These are phyloP conservation scores for Panagrolaimus sp. DNA, from an alignment of 1,140 invertebrate genomes.

Conservation along the genomic window DNA sequence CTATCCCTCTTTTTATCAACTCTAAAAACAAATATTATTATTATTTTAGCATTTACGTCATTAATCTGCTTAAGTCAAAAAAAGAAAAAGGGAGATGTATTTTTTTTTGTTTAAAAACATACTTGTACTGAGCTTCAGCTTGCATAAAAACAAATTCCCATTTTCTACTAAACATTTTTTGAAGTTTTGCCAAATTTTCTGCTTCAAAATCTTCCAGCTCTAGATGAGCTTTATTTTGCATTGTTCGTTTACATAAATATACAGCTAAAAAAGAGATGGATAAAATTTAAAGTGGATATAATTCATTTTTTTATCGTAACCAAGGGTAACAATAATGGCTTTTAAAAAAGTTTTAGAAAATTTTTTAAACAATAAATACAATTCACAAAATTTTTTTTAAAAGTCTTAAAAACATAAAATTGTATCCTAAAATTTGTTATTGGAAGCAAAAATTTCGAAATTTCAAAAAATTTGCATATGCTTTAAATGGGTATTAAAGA, in stretches of 20 bases:
- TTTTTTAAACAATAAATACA: neutral
- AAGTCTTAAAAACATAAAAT: neutral
- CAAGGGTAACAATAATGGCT: slow-evolving; percentile 9
- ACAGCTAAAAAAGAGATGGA: slow-evolving; percentile 69
- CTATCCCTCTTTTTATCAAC: slow-evolving; percentile 98
- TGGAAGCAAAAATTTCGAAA: too few relatives aligned
- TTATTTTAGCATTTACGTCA: neutral
- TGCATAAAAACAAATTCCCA: slow-evolving; percentile 99
- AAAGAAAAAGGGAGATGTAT: slow-evolving; percentile 24
- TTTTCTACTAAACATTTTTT: slow-evolving; percentile 98
- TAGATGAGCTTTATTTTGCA: slow-evolving; percentile 96
- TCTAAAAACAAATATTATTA: slow-evolving; percentile 64
- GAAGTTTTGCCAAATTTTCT: slow-evolving; percentile 88
- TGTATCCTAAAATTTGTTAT: too few relatives aligned
- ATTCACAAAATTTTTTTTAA: neutral
- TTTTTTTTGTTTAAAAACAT: slow-evolving; percentile 38
- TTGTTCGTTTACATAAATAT: slow-evolving; percentile 96
- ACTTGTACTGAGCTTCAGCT: slow-evolving; percentile 69
- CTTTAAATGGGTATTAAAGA: too few relatives aligned
- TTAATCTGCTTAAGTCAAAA: slow-evolving; percentile 7
- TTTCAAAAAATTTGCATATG: too few relatives aligned
- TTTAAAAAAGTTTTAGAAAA: neutral
- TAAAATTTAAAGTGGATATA: slow-evolving; percentile 11
- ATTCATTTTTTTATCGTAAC: slow-evolving; percentile 20
- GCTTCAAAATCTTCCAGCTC: slow-evolving; percentile 97